phyloP scores from a whole-genome alignment of 2,797 vertebrate species.

The Pseudochromis fuscus region DNA sequence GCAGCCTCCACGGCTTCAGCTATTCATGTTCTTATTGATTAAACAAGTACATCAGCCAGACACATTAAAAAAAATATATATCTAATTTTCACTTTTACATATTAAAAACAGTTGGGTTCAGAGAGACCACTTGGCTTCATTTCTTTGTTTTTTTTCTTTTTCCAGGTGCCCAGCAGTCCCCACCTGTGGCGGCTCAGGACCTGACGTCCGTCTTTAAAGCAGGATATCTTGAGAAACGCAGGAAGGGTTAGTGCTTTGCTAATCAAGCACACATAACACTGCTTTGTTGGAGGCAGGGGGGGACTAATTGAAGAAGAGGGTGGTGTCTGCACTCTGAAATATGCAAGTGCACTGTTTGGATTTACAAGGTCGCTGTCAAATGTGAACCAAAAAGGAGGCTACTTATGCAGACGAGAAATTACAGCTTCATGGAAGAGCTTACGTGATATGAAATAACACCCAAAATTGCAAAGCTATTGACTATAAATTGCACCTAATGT shows the following conservation, averaged over 20 bases:
- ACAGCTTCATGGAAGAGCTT: background rate
- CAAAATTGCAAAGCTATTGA: background rate
- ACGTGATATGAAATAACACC: background rate
- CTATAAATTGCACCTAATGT: background rate
- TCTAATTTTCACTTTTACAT: no score
- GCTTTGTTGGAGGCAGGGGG: background rate
- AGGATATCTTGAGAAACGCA: slow-evolving; percentile 96
- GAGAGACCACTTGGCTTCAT: background rate
- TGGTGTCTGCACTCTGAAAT: background rate
- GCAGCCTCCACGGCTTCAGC: slow-evolving; percentile 8
- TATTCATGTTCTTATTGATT: slow-evolving; percentile 31
- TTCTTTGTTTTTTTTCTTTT: slow-evolving; percentile 17
- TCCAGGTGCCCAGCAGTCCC: slow-evolving; percentile 87
- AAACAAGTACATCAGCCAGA: no score
- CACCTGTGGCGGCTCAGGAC: slow-evolving; percentile 92
- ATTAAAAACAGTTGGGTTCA: no score
- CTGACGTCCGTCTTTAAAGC: slow-evolving; percentile 90
- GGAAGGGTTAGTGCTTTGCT: slow-evolving; percentile 88
- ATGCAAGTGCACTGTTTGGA: no score
- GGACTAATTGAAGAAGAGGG: background rate
- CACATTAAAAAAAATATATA: no score
- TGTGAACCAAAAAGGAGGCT: background rate
- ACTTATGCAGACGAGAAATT: background rate
- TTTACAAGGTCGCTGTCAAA: background rate
- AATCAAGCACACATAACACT: background rate